Evolutionary conservation across 2,113 vertebrate genomes (phyloP), one percentile per base, ranked within the genome.

Genomic region (Mesocricetus auratus): DNA sequence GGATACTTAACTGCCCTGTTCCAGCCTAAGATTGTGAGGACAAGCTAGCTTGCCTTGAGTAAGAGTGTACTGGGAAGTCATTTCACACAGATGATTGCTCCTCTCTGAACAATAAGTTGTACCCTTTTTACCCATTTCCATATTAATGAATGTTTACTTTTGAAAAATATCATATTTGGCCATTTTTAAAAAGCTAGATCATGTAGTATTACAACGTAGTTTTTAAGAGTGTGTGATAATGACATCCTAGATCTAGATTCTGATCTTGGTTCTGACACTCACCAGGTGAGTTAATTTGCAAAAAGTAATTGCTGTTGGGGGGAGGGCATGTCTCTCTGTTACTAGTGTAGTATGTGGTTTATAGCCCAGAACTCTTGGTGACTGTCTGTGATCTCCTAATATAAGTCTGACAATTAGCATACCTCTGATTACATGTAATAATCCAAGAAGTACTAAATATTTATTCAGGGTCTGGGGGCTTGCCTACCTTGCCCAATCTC

Each of bases 141-240:
- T 64, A 68, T 86, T 94, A 50, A 56, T 26, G 29, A 96, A 60
- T 92, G 33, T 73, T 95, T 96, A 83, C 75, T 94, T 39, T 53
- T 69, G 69, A 86, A 90, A 89, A 82, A 16, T 53, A 86, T 64
- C 69, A 31, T 71, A 39, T 92, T 62, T 50, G 66, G 68, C 7
- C n/a, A 42, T 94, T 93, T 93, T 62, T 36, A 16, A 68, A 81
- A 86, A 58, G 17, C 21, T 6, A 93, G 71, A 93, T 17, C 6
- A 29, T 92, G 33, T 45, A 33, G 60, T 36, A 47, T 15, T 71
- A 45, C 4, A 53, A 26, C 17, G 29, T 86, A n/a, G 13, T 47
- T 88, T 75, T 90, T 77, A 77, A 92, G 66, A 89, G 42, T 85
- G 29, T 89, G 21, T 22, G 58, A 16, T 71, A 56, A 73, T 24